These are phyloP conservation scores for Planiliza haematocheilus DNA, from an alignment of 2,113 vertebrate genomes.

Conservation along the genomic window DNA sequence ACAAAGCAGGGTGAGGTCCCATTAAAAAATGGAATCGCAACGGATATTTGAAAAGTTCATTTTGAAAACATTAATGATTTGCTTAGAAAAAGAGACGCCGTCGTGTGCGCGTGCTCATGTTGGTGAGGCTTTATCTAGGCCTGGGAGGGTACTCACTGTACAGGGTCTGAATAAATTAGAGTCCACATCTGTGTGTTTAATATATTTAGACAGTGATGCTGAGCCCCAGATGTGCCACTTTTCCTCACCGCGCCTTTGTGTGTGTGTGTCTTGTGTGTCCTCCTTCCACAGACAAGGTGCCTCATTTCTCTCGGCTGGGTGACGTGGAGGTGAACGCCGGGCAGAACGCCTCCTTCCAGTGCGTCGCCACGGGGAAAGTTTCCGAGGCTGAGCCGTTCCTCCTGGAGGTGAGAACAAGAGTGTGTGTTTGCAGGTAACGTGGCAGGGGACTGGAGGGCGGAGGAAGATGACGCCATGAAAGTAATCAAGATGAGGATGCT, in stretches of 20 bases:
- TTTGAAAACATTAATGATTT: background rate
- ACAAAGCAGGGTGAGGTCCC: background rate
- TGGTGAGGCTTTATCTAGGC: background rate
- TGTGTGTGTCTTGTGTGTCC: constrained; percentile 38
- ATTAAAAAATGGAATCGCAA: background rate
- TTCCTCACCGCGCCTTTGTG: constrained; percentile 9
- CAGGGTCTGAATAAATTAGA: constrained; percentile 35
- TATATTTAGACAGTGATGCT: constrained; percentile 39
- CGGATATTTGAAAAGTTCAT: background rate
- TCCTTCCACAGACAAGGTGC: constrained; percentile 87
- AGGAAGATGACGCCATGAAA: background rate
- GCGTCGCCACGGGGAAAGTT: constrained; percentile 88
- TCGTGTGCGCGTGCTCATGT: background rate
- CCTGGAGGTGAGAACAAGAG: constrained; percentile 86
- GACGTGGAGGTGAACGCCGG: constrained; percentile 93
- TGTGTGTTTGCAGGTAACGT: background rate
- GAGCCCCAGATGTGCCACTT: constrained; percentile 43
- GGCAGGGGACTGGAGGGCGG: background rate
- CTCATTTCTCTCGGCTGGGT: constrained; percentile 92
- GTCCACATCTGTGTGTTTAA: constrained; percentile 34
- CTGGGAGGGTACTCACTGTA: background rate
- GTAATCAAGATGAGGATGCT: background rate
- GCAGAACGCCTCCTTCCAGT: constrained; percentile 94
- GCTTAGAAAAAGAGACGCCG: background rate
- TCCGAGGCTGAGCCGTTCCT: constrained; percentile 86